Base-by-base conservation (phyloP, 2,113 vertebrate genomes). In the Scopus umbretta region DNA sequence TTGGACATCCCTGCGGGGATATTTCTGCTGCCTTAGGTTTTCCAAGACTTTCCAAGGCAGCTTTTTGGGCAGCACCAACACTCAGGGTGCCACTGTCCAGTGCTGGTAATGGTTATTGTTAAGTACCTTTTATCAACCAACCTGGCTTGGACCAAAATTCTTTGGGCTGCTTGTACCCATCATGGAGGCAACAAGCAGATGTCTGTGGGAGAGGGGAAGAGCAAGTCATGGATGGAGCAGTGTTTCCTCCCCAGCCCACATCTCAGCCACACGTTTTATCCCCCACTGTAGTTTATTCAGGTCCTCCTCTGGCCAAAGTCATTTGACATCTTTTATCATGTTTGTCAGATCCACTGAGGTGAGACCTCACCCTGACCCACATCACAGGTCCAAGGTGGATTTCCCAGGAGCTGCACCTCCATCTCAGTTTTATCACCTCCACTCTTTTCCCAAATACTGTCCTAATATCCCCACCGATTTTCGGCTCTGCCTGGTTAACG, bases 351-450 rank as follows among this genome's bases (percentile, higher is more conserved):
- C 17, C 1, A 0, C 78, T 20, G 22, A 80, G 50, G 40, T 56
- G 70, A 56, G 17, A 43, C 38, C 30, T 63, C 34, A 18, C 32
- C 26, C 1, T 1, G 26, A 5, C 43, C 63, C 7, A 0, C 56
- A 7, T 38, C 2, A 0, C n/a, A 0, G 0, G 7, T 38, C 67
- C 27, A 4, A 43, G 23, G 27, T 9, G 38, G 26, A 27, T 55
- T 86, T 89, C 68, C 45, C 7, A 3, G 63, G 40, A 72, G 63
- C 40, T 49, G 18, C 38, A 53, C 17, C 29, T 75, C 67, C 11
- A 7, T 8, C 55, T 36, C 34, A 7, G 3, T 52, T 82, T 73
- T 34, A 29, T 20, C 70, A 50, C 40, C 45, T 86, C 29, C 16
- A 7, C 16, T 36, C 62, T 63, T 52, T 19, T 49, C 43, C 34